Evolutionary conservation across 1,140 invertebrate species (phyloP), one percentile per base, ranked within the genome.

Genomic region (Daktulosphaira vitifoliae): DNA sequence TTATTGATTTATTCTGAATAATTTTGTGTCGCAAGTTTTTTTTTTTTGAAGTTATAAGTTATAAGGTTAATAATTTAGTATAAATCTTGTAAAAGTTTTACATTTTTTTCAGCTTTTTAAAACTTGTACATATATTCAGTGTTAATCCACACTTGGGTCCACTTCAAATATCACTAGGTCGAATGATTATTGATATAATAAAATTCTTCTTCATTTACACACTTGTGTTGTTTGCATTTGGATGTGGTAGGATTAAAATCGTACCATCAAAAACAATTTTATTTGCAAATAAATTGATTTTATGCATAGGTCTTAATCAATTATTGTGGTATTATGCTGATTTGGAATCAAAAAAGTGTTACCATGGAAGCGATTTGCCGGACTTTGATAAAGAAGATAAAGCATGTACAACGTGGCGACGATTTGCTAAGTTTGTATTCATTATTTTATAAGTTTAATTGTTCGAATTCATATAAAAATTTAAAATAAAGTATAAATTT

Each of bases 261-360:
- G 3, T 13, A 42, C 11, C 16, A 48, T 16, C 15, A 6, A 44
- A 7, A 33, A 33, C 11, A 6, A 11, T 33, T 11, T 33, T n/a
- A n/a, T n/a, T n/a, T n/a, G n/a, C n/a, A n/a, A n/a, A n/a, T n/a
- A n/a, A 33, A 33, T 11, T 11, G 5, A 33, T 23, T 13, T 13
- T 11, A 44, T 75, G 9, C 78, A 71, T 71, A 86, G 84, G 85
- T 68, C 78, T 96, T 68, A 96, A 96, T 76, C 92, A 96, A 73
- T 74, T 96, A 44, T 81, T 95, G 71, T 96, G 92, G 92, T 96
- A 95, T 74, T 96, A 96, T 72, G 89, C 92, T n/a, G 87, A 92
- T 69, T 76, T 92, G 69, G 88, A 93, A 71, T 87, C 86, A 71
- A 79, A 81, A 48, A 89, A 90, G 71, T 95, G 91, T 73, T 88